phyloP scores from a whole-genome alignment of 2,888 invertebrate species.

The Isoperla grammatica region DNA sequence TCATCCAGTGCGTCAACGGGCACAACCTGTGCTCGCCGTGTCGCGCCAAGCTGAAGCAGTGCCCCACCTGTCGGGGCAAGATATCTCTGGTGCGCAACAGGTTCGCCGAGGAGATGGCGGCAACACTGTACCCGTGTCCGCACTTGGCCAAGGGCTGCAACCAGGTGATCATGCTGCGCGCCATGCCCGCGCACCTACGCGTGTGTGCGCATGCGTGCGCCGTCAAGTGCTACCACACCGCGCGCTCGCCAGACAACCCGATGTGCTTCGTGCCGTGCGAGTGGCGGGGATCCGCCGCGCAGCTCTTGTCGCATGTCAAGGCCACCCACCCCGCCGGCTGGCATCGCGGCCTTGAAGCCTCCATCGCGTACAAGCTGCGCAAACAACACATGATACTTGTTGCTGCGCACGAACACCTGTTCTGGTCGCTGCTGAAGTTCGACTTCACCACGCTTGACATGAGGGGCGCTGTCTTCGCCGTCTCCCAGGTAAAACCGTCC shows the following conservation, averaged over 20 bases:
- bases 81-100: not conserved
- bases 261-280: not conserved
- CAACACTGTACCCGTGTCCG: not conserved
- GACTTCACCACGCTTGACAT: not conserved
- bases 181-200: not conserved
- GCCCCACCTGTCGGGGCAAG: not conserved
- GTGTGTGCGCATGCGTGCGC: not conserved
- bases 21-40: constrained; percentile 3
- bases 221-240: not conserved
- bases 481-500: not conserved
- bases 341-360: not conserved
- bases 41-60: not conserved
- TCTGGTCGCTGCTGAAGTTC: not conserved
- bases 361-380: not conserved
- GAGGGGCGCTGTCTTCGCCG: not conserved
- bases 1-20: constrained; percentile 1
- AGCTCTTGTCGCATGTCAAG: not conserved
- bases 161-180: not conserved
- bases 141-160: not conserved
- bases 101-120: not conserved
- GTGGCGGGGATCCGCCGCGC: not conserved
- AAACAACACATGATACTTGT: not conserved
- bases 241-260: not conserved
- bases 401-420: not conserved
- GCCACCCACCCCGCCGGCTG: not conserved